These are phyloP conservation scores for Phymastichus coffea DNA, from an alignment of 1,140 invertebrate species.

Conservation along the genomic window DNA sequence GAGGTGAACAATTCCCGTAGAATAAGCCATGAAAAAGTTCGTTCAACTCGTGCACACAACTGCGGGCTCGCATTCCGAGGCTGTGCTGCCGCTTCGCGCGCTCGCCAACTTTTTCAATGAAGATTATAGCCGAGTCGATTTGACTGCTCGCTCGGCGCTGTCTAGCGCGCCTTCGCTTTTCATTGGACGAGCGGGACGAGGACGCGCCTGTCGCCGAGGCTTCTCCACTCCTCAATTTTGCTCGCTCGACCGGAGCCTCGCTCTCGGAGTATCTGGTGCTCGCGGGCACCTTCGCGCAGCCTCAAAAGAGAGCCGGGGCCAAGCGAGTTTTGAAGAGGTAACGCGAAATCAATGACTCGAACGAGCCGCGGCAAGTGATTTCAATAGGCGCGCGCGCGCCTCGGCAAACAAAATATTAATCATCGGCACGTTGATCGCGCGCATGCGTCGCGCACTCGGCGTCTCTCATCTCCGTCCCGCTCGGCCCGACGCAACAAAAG, in stretches of 20 bases:
- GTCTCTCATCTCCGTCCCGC: background rate
- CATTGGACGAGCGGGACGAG: too few species aligned
- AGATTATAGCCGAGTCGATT: slow-evolving; percentile 53
- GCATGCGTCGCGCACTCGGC: background rate
- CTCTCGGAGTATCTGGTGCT: too few species aligned
- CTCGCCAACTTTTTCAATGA: slow-evolving; percentile 56
- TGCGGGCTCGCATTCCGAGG: slow-evolving; percentile 40
- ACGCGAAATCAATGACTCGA: too few species aligned
- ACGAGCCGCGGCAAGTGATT: too few species aligned
- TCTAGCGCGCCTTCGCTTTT: slow-evolving; percentile 47
- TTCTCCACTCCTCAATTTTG: too few species aligned
- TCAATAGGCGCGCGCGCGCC: slow-evolving; percentile 33
- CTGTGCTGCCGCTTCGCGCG: slow-evolving; percentile 42
- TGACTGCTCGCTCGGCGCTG: slow-evolving; percentile 40
- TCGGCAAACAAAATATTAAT: slow-evolving; percentile 11
- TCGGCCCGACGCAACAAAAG: background rate
- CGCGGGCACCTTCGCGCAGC: too few species aligned
- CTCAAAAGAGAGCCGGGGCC: too few species aligned
- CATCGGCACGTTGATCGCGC: background rate
- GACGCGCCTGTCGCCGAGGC: too few species aligned
- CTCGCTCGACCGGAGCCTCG: too few species aligned
- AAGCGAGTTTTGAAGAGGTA: too few species aligned
- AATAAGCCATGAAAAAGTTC: slow-evolving; percentile 8
- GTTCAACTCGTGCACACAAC: background rate
- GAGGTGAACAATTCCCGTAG: too few species aligned